Evolutionary conservation across 2,113 vertebrate species (phyloP), one percentile per base, ranked within the genome.

Genomic region (Ophthalmolycus amberensis): DNA sequence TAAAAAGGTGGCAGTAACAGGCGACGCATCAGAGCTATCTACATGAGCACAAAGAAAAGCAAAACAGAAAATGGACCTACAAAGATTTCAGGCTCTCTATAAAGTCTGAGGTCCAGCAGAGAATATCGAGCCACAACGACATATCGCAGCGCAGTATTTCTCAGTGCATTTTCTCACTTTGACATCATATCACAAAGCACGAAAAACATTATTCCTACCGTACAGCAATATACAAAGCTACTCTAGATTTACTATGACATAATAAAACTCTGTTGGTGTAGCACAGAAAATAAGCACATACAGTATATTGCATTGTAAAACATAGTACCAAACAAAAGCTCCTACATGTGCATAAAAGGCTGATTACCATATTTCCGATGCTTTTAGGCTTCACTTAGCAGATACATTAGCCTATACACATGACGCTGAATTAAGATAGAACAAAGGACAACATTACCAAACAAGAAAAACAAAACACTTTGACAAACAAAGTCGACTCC

Each of bases 141-240:
- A 74, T 66, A 80, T 85, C 84, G 87, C 92, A 89, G 88, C 80
- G 76, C 83, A 74, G 86, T 63, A 85, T 71, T 89, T 85, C 78
- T 91, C 86, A 92, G 89, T 92, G 89, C 88, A 91, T 89, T 88
- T 89, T 87, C 85, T 91, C 71, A 90, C 82, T 90, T 92, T 88
- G 88, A 91, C 92, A 91, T 90, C 86, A 93, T 89, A 84, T 88
- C 89, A 93, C 85, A 81, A 87, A 90, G 80, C 90, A 94, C 80
- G 7, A 87, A 91, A 83, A 85, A 89, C 85, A 84, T 85, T 78
- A 34, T 82, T 88, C 71, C 82, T 85, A 92, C 79, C 58, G 68
- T 78, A 91, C 74, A 90, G 82, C 64, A 71, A 89, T 88, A 83
- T 90, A 92, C 85, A 92, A 79, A 91, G 83, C 90, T 79, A 86